Evolutionary conservation across 2,888 invertebrate genomes (phyloP), one percentile per base, ranked within the genome.

Genomic region (Drosophila barbarae): DNA sequence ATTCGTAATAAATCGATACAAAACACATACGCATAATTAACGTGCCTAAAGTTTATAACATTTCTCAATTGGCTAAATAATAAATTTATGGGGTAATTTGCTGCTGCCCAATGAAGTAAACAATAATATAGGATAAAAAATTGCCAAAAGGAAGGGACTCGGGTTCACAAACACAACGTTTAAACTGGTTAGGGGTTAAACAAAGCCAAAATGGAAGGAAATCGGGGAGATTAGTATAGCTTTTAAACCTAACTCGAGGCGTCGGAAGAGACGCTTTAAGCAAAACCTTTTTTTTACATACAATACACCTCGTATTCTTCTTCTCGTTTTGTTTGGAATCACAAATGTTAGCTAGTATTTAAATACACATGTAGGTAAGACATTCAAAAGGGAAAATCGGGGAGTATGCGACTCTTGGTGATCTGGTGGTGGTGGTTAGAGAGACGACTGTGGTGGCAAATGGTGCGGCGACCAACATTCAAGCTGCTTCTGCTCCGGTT

Each of bases 361-460:
- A 80, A 82, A 79, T 83, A 79, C 83, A 79, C 79, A 79, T 83
- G 79, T 82, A 82, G 79, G 79, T 79, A 83, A 79, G 79, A 77
- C 77, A 79, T 79, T 79, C 61, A 79, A 79, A 70, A 75, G 69
- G 73, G 70, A 77, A 74, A 78, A 82, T 76, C 71, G 72, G 72
- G 72, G 64, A 77, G 72, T 64, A 73, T 79, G 79, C 46, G 46
- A 32, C 81, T 64, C 64, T 50, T 68, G 53, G 59, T 60, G 68
- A 21, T 47, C 46, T 42, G 26, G 58, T 58, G 56, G 64, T 67
- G 72, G 51, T 72, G 65, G 63, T 78, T 78, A 78, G 78, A 79
- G 78, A 78, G 78, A 79, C 66, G 65, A 44, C 59, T 60, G 54
- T 59, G 39, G 67, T 81, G 84, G 81, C 81, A 81, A 81, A 71